A percentile compares a stretch with the other conserved stretches of the same genome.
These are phyloP conservation scores for Ochropleura plecta DNA, from an alignment of 2,888 invertebrate species.

Conservation along the genomic window DNA sequence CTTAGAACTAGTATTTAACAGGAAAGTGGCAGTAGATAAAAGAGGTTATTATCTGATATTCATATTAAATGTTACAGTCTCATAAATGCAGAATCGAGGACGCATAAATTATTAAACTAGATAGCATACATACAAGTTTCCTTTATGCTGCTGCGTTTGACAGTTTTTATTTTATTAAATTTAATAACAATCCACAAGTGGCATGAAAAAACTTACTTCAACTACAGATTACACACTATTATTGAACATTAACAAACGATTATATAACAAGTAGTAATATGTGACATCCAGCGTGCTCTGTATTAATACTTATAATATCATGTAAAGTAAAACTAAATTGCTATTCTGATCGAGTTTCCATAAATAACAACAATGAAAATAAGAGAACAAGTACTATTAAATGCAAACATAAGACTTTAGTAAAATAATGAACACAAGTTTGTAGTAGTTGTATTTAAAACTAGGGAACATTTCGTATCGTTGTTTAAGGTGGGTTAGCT, in stretches of 20 bases:
- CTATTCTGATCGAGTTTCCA: conserved; percentile 70
- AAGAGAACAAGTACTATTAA: conserved; percentile 73
- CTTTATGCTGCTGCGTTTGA: conserved; percentile 76
- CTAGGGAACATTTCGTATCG: conserved; percentile 75
- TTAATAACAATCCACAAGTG: conserved; percentile 54
- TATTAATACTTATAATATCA: conserved; percentile 79
- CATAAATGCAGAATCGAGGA: conserved; percentile 78
- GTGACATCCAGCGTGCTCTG: conserved; percentile 76
- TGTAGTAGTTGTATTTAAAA: conserved; percentile 68
- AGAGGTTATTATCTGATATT: conserved; percentile 46
- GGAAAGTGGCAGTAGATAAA: conserved; percentile 47
- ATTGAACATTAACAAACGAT: conserved; percentile 62
- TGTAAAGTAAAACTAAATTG: conserved; percentile 70
- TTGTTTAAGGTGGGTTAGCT: conserved; percentile 82
- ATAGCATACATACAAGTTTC: conserved; percentile 65
- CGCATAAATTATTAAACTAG: conserved; percentile 68
- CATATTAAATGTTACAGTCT: conserved; percentile 65
- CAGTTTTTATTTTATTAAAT: conserved; percentile 38
- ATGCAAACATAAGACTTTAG: conserved; percentile 75
- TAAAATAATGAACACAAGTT: conserved; percentile 79
- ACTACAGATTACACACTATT: conserved; percentile 58
- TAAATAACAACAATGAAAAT: conserved; percentile 73
- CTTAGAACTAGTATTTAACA: conserved; percentile 61
- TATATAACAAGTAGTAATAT: conserved; percentile 68
- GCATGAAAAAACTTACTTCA: conserved; percentile 54